Evolutionary conservation across 2,888 invertebrate species (phyloP).

Genomic region (Elgonia sp.): DNA sequence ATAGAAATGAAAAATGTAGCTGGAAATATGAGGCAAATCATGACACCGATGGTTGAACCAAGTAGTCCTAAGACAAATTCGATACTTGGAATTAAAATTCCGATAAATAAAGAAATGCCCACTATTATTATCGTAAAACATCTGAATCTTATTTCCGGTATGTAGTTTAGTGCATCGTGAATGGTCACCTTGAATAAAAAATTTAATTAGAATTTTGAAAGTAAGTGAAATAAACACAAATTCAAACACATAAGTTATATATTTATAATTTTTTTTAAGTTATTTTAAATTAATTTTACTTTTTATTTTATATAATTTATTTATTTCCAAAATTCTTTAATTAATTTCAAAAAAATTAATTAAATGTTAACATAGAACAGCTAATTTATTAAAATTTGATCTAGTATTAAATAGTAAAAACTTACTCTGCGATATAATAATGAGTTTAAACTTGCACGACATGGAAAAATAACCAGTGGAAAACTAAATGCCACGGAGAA

Average conservation of each 20-base stretch:
- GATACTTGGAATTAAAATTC: slow-evolving; percentile 96
- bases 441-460: slow-evolving; percentile 96
- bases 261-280: too few species aligned
- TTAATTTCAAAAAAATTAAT: too few species aligned
- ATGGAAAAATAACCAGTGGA: slow-evolving; percentile 98
- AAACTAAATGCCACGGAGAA: slow-evolving; percentile 98
- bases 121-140: slow-evolving; percentile 94
- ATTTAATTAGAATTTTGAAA: too few species aligned
- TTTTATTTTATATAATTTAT: too few species aligned
- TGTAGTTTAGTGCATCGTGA: slow-evolving; percentile 91
- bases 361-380: too few species aligned
- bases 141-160: slow-evolving; percentile 95
- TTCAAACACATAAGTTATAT: too few species aligned
- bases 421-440: slow-evolving; percentile 89
- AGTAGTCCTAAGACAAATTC: slow-evolving; percentile 97
- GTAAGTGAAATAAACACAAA: too few species aligned
- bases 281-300: too few species aligned
- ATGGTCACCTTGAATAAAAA: slow-evolving; percentile 91
- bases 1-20: slow-evolving; percentile 95
- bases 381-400: not conserved
- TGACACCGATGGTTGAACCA: slow-evolving; percentile 97
- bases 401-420: slow-evolving; percentile 27
- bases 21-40: slow-evolving; percentile 97
- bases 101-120: slow-evolving; percentile 91
- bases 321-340: too few species aligned